These are phyloP conservation scores for Dendrocincla fuliginosa DNA, from an alignment of 2,797 vertebrate species.

Conservation along the genomic window DNA sequence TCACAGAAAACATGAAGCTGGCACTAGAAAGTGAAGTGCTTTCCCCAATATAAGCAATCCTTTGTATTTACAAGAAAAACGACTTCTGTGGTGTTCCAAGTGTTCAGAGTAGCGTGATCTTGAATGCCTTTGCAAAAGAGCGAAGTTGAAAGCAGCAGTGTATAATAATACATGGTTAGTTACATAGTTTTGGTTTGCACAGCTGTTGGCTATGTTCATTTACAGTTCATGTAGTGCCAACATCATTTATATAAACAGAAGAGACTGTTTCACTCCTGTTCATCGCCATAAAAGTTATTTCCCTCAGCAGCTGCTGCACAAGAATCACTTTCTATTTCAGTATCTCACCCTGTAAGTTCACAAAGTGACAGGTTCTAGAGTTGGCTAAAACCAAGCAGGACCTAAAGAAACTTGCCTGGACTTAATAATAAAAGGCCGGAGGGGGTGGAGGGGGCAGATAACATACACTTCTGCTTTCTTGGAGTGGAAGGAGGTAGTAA, in stretches of 20 bases:
- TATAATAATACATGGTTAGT: neutral
- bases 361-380: neutral
- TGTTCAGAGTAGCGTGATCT: neutral
- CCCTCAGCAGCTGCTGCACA: neutral
- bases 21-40: neutral
- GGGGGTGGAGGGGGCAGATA: neutral
- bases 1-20: neutral
- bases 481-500: conserved; percentile 24
- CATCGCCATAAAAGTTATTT: conserved; percentile 1
- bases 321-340: conserved; percentile 13
- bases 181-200: neutral
- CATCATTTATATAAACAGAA: conserved; percentile 41
- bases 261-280: neutral
- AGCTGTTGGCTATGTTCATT: conserved; percentile 23
- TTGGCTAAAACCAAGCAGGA: neutral
- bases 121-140: neutral
- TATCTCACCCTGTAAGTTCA: neutral
- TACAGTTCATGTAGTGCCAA: conserved; percentile 25
- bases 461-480: conserved; percentile 42
- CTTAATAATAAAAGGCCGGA: neutral
- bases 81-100: neutral
- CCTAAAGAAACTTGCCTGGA: neutral
- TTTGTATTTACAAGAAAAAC: conserved; percentile 19
- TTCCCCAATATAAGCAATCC: neutral
- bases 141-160: neutral